Conservation (phyloP, 2,797 vertebrate species). For the Petrocephalus schoutedeni region DNA sequence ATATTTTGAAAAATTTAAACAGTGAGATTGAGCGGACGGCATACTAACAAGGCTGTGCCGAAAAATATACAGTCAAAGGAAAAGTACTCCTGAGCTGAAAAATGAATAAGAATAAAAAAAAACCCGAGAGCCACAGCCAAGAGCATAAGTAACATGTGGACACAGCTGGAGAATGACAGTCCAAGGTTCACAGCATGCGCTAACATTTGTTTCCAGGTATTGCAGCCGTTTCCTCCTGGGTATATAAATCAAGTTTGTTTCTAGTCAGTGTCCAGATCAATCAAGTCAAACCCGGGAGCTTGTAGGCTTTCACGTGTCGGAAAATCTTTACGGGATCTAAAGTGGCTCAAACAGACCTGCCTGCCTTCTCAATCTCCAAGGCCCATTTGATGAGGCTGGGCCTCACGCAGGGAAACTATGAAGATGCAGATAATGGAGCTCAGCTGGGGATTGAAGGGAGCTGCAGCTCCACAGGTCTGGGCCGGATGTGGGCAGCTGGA, state of each 20-base stretch:
- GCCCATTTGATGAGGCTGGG: neutral
- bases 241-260: slow-evolving; percentile 53
- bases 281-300: slow-evolving; percentile 52
- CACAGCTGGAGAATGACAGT: slow-evolving; percentile 1
- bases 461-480: neutral
- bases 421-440: neutral
- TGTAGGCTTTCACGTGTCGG: slow-evolving; percentile 35
- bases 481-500: neutral
- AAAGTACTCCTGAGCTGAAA: neutral
- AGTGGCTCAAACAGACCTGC: slow-evolving; percentile 35
- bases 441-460: neutral
- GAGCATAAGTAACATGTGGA: slow-evolving; percentile 3
- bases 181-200: neutral
- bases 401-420: neutral
- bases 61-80: neutral
- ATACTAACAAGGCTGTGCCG: neutral
- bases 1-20: neutral
- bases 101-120: neutral
- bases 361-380: slow-evolving; percentile 25
- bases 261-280: slow-evolving; percentile 61
- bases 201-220: slow-evolving; percentile 16
- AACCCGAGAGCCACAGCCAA: neutral
- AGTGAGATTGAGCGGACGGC: neutral
- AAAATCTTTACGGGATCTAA: slow-evolving; percentile 50
- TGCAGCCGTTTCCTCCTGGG: slow-evolving; percentile 29